Evolutionary conservation across 2,113 vertebrate genomes (phyloP).

Genomic region (cattle (Bos taurus)): ARS-UCD2.0 NC_037331.1:70942501-70943000

Average conservation of each 20-base stretch:
- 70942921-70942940: slow-evolving; percentile 95
- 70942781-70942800: slow-evolving; percentile 37
- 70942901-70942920: slow-evolving; percentile 96
- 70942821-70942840: slow-evolving; percentile 59
- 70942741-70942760: slow-evolving; percentile 48
- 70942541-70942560: not conserved
- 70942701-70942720: slow-evolving; percentile 52
- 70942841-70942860: slow-evolving; percentile 90
- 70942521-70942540: not conserved
- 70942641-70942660: not conserved
- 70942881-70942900: slow-evolving; percentile 93
- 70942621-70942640: not conserved
- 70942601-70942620: not conserved
- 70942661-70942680: not conserved
- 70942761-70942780: slow-evolving; percentile 10
- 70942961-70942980: not conserved
- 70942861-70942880: slow-evolving; percentile 90
- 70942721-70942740: slow-evolving; percentile 26
- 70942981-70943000: not conserved
- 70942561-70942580: not conserved
- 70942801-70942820: slow-evolving; percentile 50
- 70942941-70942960: not conserved
- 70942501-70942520: not conserved
- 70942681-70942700: slow-evolving; percentile 55
- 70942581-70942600: not conserved